A percentile compares a stretch with the other conserved stretches of the same genome.
phyloP scores from a whole-genome alignment of 2,888 invertebrate genomes.

The Deilephila elpenor region DNA sequence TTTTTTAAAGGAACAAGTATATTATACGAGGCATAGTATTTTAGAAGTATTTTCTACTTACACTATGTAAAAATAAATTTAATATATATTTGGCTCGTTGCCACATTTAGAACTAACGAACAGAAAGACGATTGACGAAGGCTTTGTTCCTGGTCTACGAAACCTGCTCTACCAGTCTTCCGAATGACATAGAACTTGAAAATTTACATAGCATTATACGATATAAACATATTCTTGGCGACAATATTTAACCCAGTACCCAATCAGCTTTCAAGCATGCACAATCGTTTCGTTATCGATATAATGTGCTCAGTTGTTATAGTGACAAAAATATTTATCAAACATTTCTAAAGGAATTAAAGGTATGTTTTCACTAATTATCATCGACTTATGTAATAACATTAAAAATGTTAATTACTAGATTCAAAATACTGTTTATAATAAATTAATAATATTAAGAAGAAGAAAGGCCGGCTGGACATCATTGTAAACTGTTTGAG shows the following conservation, averaged over 20 bases:
- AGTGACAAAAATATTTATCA: background rate
- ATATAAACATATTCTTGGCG: conserved; percentile 63
- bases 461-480: too few relatives aligned
- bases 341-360: background rate
- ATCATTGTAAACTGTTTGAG: too few relatives aligned
- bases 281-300: background rate
- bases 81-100: background rate
- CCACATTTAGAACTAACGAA: background rate
- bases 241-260: conserved; percentile 54
- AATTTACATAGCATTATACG: conserved; percentile 70
- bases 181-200: conserved; percentile 78
- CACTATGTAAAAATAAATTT: background rate
- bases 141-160: conserved; percentile 31
- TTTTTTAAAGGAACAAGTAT: too few relatives aligned
- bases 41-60: background rate
- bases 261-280: background rate
- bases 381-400: too few relatives aligned
- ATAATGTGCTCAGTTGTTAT: background rate
- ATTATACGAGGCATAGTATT: too few relatives aligned
- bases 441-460: too few relatives aligned
- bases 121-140: background rate
- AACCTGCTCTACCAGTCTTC: conserved; percentile 62
- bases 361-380: background rate
- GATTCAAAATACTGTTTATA: background rate
- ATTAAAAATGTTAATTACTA: too few relatives aligned